phyloP scores from a whole-genome alignment of 1,140 invertebrate species.

The Drosophila insularis region DNA sequence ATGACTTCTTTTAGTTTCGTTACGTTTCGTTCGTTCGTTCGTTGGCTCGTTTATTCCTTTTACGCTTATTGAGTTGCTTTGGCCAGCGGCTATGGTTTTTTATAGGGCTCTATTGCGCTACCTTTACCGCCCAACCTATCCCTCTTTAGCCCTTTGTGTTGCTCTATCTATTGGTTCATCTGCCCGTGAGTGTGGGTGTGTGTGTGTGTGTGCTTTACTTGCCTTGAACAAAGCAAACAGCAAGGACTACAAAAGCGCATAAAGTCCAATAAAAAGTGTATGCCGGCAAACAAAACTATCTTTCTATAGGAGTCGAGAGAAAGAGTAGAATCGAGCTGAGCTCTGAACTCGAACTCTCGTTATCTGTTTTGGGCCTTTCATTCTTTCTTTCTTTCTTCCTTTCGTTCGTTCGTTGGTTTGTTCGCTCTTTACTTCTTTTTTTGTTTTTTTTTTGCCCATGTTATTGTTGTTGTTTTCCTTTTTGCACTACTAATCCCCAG shows the following conservation, averaged over 20 bases:
- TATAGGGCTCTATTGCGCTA: constrained; percentile 53
- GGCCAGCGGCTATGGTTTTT: constrained; percentile 65
- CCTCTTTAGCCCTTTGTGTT: not conserved
- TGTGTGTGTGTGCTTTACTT: constrained; percentile 1
- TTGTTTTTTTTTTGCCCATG: not conserved
- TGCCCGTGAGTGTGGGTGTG: not conserved
- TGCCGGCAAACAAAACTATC: constrained; percentile 72
- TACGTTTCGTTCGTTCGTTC: constrained; percentile 20
- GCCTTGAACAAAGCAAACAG: constrained; percentile 56
- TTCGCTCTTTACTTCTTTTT: not conserved
- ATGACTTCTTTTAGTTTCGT: constrained; percentile 46
- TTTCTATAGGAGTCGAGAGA: constrained; percentile 53
- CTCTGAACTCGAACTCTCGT: constrained; percentile 42
- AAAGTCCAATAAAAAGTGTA: constrained; percentile 79
- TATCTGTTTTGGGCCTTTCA: constrained; percentile 71
- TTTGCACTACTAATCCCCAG: constrained; percentile 76
- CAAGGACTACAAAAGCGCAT: constrained; percentile 69
- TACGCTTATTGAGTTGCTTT: constrained; percentile 71
- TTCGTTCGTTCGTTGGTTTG: not conserved
- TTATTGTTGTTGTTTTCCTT: constrained; percentile 46
- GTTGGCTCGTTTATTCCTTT: not conserved
- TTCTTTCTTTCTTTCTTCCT: constrained; percentile 3
- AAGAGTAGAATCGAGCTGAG: not conserved
- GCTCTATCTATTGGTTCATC: not conserved
- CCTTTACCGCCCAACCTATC: not conserved